Base-by-base conservation (phyloP, 2,888 invertebrate genomes). In the Thymelicus lineola region DNA sequence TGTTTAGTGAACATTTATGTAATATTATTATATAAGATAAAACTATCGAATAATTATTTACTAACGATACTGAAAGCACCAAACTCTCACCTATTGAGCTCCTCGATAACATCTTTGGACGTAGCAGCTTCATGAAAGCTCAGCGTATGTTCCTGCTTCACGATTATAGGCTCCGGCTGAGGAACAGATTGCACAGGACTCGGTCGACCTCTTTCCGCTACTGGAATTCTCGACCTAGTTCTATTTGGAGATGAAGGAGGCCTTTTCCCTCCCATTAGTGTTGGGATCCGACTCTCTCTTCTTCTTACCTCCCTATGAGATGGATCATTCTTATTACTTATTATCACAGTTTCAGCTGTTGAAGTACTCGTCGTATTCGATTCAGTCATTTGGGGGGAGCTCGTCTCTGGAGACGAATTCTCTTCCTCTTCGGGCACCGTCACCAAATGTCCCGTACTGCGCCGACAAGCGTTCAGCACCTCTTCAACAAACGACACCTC, bases 41-140 rank as follows among this genome's bases (percentile, higher is more conserved):
- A 12, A 42, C 12, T 42, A 42, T 9, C 10, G 42, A 9, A 38
- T 9, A 42, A 0, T 10, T 10, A 4, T 42, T 12, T 10, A 4
- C 12, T 12, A 38, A 17, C 42, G 55, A 55, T 50, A n/a, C 55
- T 57, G 36, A 57, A 36, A n/a, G 12, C 45, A 62, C n/a, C 36
- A 48, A 58, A 10, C 63, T 67, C 79, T 80, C 71, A 92, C 94
- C 94, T 94, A 83, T 96, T 96, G 17, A 97, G 90, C 81, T 96
- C 96, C 79, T 96, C 96, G 76, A 97, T 96, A 66, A 96, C 96
- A 82, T 96, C 96, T 82, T 96, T 96, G 57, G 96, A 96, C 48
- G 96, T 96, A 14, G 96, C 96, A 73, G 96, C 94, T 81, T 96
- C 96, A 79, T 96, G 96, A 81, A 96, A 96, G 87, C 96, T 96